phyloP scores from a whole-genome alignment of 2,797 vertebrate genomes.

The Hippopotamyrus pictus region DNA sequence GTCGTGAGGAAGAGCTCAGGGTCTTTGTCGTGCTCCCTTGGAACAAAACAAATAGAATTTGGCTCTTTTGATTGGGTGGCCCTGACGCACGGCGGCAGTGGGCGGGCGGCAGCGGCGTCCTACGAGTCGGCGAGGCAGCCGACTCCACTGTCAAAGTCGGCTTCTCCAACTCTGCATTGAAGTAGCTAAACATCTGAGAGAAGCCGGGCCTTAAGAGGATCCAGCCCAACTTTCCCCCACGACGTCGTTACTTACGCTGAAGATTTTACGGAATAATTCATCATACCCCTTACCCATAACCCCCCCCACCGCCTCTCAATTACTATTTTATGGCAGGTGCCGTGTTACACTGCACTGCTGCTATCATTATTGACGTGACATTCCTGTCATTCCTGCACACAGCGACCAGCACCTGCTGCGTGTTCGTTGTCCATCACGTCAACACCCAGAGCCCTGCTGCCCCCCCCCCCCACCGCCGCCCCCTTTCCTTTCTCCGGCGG shows the following conservation, averaged over 20 bases:
- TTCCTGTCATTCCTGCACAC: neutral
- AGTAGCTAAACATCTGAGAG: slow-evolving; percentile 60
- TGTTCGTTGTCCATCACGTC: neutral
- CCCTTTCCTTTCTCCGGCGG: neutral
- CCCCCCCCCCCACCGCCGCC: neutral
- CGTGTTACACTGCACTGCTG: slow-evolving; percentile 6
- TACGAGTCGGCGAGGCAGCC: neutral
- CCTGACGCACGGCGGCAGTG: slow-evolving; percentile 5
- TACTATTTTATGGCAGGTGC: slow-evolving; percentile 24
- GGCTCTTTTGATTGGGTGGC: slow-evolving; percentile 35
- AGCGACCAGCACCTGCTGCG: slow-evolving; percentile 15
- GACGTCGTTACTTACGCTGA: slow-evolving; percentile 54
- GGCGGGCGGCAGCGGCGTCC: slow-evolving; percentile 1
- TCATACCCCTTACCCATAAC: neutral
- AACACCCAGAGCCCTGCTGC: neutral
- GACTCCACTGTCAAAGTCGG: slow-evolving; percentile 21
- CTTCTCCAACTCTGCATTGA: slow-evolving; percentile 39
- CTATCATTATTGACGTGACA: slow-evolving; percentile 15
- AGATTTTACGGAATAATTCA: slow-evolving; percentile 36
- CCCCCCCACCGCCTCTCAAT: neutral
- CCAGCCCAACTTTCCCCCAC: slow-evolving; percentile 53
- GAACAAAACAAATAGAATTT: slow-evolving; percentile 58
- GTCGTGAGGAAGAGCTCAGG: slow-evolving; percentile 85
- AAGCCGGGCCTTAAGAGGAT: slow-evolving; percentile 62
- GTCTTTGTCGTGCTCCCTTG: slow-evolving; percentile 94